Evolutionary conservation across 2,113 vertebrate species (phyloP).

Genomic region (Uria aalge): DNA sequence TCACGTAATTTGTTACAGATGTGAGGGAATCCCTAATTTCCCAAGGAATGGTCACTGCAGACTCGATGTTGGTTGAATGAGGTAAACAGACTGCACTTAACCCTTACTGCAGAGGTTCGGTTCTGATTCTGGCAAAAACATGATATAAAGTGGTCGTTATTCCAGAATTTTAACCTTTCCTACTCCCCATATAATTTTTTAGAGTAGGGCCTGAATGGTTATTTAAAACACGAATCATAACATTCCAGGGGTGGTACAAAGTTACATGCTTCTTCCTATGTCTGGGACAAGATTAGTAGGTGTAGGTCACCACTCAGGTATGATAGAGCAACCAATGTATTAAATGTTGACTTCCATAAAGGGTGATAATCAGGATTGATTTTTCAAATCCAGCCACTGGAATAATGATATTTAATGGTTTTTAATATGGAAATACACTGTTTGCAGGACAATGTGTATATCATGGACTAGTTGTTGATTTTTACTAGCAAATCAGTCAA

Average conservation of each 20-base stretch:
- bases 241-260: neutral
- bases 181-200: neutral
- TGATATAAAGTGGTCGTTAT: neutral
- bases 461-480: neutral
- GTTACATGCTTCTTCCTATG: neutral
- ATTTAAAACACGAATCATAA: neutral
- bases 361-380: neutral
- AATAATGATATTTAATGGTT: neutral
- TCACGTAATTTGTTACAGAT: constrained; percentile 36
- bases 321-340: accelerated
- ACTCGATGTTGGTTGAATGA: constrained; percentile 29
- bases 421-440: neutral
- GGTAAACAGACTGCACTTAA: constrained; percentile 27
- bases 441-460: neutral
- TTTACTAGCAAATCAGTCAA: neutral
- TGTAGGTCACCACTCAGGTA: neutral
- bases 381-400: neutral
- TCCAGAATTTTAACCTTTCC: neutral
- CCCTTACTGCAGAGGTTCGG: neutral
- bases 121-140: neutral
- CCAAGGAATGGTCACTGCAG: constrained; percentile 55
- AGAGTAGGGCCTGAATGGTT: neutral
- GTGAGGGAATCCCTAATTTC: constrained; percentile 64
- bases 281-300: neutral
- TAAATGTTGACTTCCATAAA: neutral